Conservation (phyloP, 2,797 vertebrate species). For the Enteromius treurensis region DNA sequence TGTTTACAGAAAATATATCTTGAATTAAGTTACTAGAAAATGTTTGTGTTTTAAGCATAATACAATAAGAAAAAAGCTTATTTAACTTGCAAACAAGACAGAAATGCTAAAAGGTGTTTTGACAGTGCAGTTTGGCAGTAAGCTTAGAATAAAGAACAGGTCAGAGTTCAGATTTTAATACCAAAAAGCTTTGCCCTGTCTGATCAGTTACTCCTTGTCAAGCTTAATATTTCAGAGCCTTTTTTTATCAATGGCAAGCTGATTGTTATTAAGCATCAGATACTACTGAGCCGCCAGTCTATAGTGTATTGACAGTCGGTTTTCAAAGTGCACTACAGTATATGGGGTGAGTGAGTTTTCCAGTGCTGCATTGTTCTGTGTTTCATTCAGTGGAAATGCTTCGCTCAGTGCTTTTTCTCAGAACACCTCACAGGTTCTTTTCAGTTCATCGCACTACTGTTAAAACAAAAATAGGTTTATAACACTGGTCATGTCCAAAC, state of each 20-base stretch:
- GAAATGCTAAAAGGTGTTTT: background rate
- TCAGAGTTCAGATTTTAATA: background rate
- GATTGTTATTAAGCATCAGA: background rate
- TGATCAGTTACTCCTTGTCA: background rate
- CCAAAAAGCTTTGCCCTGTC: background rate
- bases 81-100: background rate
- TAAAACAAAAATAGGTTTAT: background rate
- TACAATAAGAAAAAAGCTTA: no score
- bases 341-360: conserved; percentile 6
- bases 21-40: background rate
- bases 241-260: background rate
- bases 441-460: background rate
- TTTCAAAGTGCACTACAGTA: background rate
- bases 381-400: conserved; percentile 29
- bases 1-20: background rate
- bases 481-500: background rate
- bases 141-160: background rate
- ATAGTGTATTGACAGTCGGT: background rate
- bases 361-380: background rate
- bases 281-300: no score
- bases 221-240: background rate
- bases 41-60: background rate
- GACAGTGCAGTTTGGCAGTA: background rate
- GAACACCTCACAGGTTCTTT: conserved; percentile 13
- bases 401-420: conserved; percentile 23